Percentiles rank a stretch among this genome's conserved stretches.
phyloP scores from a whole-genome alignment of 2,797 vertebrate species.

The Naso thynnoides region DNA sequence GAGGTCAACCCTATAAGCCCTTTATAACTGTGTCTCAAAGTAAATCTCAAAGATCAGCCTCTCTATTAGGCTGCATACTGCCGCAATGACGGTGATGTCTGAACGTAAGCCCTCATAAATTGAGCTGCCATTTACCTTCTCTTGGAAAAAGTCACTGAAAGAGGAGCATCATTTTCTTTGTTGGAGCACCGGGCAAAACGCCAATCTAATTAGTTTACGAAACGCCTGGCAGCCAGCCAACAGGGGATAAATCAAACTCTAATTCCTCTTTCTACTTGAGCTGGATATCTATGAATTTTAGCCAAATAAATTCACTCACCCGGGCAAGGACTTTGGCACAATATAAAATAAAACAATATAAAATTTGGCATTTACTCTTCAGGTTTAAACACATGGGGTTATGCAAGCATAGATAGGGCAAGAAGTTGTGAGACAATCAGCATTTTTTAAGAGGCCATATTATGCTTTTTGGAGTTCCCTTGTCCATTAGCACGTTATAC shows the following conservation, averaged over 20 bases:
- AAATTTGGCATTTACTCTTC: conserved; percentile 2
- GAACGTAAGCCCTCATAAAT: conserved; percentile 57
- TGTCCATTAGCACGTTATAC: too few relatives aligned
- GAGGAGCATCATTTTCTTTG: conserved; percentile 57
- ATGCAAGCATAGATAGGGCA: neutral
- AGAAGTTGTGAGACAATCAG: neutral
- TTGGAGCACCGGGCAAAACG: conserved; percentile 62
- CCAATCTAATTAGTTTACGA: conserved; percentile 80
- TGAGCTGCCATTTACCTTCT: conserved; percentile 62
- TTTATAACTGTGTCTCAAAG: conserved; percentile 1
- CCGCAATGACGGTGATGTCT: conserved; percentile 43
- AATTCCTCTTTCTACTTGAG: conserved; percentile 53
- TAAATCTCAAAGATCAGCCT: conserved; percentile 6
- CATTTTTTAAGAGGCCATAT: neutral
- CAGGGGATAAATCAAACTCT: conserved; percentile 62
- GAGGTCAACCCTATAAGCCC: conserved; percentile 1
- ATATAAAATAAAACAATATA: conserved; percentile 8
- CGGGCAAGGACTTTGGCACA: conserved; percentile 24
- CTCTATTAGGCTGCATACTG: conserved; percentile 12
- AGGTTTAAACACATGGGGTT: neutral
- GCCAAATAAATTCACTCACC: conserved; percentile 57
- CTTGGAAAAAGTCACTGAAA: conserved; percentile 34
- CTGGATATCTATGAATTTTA: conserved; percentile 57
- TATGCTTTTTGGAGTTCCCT: too few relatives aligned
- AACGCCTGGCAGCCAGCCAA: conserved; percentile 57